Percentiles rank a stretch among this genome's conserved stretches.
Conservation (phyloP, 2,888 invertebrate genomes). For the Limenitis camilla region DNA sequence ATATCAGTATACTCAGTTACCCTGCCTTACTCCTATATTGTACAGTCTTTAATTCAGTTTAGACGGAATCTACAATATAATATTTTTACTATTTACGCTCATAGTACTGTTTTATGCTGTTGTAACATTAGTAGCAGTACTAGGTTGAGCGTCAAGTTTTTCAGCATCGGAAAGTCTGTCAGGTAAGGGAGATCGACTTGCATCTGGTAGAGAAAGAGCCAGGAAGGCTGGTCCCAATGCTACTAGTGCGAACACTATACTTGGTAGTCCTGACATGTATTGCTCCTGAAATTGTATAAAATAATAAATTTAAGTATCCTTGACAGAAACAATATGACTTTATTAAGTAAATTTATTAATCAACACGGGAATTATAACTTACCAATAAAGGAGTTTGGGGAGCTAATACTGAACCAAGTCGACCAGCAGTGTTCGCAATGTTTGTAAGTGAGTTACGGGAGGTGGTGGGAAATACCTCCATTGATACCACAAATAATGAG, state of each 20-base stretch:
- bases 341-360: neutral
- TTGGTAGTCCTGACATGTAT: slow-evolving; percentile 54
- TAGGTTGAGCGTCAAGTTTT: slow-evolving; percentile 33
- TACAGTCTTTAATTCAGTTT: neutral
- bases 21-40: too few species aligned
- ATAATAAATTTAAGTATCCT: neutral
- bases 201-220: slow-evolving; percentile 55
- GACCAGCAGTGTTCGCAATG: slow-evolving; percentile 77
- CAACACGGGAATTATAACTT: slow-evolving; percentile 27
- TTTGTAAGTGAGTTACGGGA: slow-evolving; percentile 78
- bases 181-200: slow-evolving; percentile 47
- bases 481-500: slow-evolving; percentile 77
- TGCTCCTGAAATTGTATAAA: slow-evolving; percentile 36
- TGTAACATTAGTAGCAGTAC: slow-evolving; percentile 33
- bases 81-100: neutral
- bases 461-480: slow-evolving; percentile 81
- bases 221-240: slow-evolving; percentile 52
- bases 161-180: slow-evolving; percentile 52
- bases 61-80: neutral
- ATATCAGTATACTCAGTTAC: too few species aligned
- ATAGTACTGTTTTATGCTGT: slow-evolving; percentile 1
- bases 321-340: neutral
- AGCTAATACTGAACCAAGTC: slow-evolving; percentile 78
- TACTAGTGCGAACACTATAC: slow-evolving; percentile 50
- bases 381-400: slow-evolving; percentile 80